These are phyloP conservation scores for Trypoxylon attenuatum DNA, from an alignment of 2,888 invertebrate species.

Conservation along the genomic window DNA sequence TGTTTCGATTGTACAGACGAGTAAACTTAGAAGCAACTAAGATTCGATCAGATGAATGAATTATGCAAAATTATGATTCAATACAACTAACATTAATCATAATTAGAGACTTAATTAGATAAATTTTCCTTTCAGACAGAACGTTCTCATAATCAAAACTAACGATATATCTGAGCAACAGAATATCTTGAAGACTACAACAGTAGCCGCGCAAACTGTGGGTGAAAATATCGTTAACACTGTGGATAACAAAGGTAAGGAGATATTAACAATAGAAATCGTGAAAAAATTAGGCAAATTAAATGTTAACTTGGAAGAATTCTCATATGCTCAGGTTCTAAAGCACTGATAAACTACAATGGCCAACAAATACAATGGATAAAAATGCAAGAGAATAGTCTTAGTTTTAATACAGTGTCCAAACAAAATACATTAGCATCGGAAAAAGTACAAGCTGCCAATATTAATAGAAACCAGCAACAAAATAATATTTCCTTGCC, in stretches of 20 bases:
- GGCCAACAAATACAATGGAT: conserved; percentile 68
- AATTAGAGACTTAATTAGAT: too few species aligned
- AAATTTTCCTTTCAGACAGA: conserved; percentile 68
- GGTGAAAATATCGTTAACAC: conserved; percentile 57
- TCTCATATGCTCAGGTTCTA: conserved; percentile 16
- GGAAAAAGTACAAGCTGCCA: conserved; percentile 53
- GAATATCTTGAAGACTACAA: conserved; percentile 52
- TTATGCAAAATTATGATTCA: too few species aligned
- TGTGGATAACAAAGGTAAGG: conserved; percentile 60
- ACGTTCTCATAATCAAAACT: conserved; percentile 69
- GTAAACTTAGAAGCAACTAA: too few species aligned
- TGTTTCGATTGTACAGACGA: too few species aligned
- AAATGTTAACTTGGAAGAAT: too few species aligned
- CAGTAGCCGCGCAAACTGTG: conserved; percentile 55
- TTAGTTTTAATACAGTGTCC: conserved; percentile 55
- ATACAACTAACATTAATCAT: too few species aligned
- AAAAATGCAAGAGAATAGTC: conserved; percentile 63
- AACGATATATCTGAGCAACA: conserved; percentile 54
- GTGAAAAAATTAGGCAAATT: too few species aligned
- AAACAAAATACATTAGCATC: conserved; percentile 57
- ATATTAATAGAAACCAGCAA: conserved; percentile 55
- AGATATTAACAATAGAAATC: background rate
- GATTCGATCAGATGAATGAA: too few species aligned
- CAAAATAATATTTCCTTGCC: conserved; percentile 56
- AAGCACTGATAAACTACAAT: conserved; percentile 40